These are phyloP conservation scores for Notospermus geniculatus DNA, from an alignment of 1,140 invertebrate genomes.

Conservation along the genomic window DNA sequence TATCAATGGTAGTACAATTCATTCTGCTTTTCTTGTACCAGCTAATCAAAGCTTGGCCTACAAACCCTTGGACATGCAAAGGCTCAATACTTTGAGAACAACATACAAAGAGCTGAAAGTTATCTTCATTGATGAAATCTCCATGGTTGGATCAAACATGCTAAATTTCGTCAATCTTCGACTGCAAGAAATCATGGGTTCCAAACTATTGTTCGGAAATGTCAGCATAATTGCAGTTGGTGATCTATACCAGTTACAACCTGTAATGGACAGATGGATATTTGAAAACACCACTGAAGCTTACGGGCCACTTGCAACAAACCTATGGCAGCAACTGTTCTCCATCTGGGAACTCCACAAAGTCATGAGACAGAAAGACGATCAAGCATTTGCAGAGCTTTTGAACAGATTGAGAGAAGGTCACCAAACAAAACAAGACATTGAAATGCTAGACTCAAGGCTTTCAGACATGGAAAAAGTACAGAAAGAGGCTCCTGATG, in stretches of 20 bases:
- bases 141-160: conserved; percentile 22
- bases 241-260: conserved; percentile 1
- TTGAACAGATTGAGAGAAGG: not conserved
- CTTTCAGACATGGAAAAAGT: no score
- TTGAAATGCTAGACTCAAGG: no score
- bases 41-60: no score
- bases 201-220: not conserved
- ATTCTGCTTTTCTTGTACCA: no score
- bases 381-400: not conserved
- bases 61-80: no score
- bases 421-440: not conserved
- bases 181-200: conserved; percentile 3
- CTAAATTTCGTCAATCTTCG: conserved; percentile 17
- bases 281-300: not conserved
- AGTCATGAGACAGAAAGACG: not conserved
- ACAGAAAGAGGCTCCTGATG: no score
- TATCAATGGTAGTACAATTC: no score
- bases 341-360: not conserved
- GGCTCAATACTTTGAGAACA: conserved; percentile 9
- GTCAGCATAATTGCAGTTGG: not conserved
- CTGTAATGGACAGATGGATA: no score
- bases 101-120: conserved; percentile 9
- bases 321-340: not conserved
- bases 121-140: conserved; percentile 24
- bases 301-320: not conserved